Conservation (phyloP, 1,140 invertebrate genomes). For the Olivierus martensii region DNA sequence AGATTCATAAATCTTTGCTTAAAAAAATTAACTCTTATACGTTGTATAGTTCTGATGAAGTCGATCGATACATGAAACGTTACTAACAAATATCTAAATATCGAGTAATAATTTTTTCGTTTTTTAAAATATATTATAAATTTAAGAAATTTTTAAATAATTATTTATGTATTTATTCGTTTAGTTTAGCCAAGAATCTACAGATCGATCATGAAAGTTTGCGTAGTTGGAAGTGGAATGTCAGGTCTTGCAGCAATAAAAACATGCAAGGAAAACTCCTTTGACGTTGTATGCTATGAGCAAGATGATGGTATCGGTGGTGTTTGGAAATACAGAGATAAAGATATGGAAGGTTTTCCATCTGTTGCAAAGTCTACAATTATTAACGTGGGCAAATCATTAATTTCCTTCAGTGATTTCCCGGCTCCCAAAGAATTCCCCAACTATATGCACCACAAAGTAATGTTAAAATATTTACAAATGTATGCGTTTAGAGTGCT, state of each 20-base stretch:
- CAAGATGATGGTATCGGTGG: conserved; percentile 34
- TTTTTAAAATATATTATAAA: too few species aligned
- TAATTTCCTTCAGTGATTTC: conserved; percentile 31
- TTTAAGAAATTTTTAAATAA: too few species aligned
- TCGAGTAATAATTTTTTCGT: too few species aligned
- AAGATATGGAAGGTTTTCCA: conserved; percentile 21
- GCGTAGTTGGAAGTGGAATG: conserved; percentile 13
- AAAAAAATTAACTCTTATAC: too few species aligned
- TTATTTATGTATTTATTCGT: too few species aligned
- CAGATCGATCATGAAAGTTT: neutral
- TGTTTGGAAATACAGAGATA: conserved; percentile 36
- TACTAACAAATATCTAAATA: too few species aligned
- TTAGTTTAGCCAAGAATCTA: too few species aligned
- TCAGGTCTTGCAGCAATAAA: conserved; percentile 15
- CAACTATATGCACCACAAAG: conserved; percentile 28
- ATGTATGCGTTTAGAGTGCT: too few species aligned
- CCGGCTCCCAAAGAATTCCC: conserved; percentile 19
- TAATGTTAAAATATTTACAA: conserved; percentile 26
- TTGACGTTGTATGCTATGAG: conserved; percentile 35
- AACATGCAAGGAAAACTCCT: conserved; percentile 15
- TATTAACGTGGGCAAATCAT: conserved; percentile 35
- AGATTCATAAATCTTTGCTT: too few species aligned
- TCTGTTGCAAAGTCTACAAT: conserved; percentile 23
- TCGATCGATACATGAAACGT: too few species aligned
- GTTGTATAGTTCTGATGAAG: too few species aligned